Evolutionary conservation across 2,888 invertebrate genomes (phyloP), one percentile per base, ranked within the genome.

Genomic region (Ephialtes manifestator): DNA sequence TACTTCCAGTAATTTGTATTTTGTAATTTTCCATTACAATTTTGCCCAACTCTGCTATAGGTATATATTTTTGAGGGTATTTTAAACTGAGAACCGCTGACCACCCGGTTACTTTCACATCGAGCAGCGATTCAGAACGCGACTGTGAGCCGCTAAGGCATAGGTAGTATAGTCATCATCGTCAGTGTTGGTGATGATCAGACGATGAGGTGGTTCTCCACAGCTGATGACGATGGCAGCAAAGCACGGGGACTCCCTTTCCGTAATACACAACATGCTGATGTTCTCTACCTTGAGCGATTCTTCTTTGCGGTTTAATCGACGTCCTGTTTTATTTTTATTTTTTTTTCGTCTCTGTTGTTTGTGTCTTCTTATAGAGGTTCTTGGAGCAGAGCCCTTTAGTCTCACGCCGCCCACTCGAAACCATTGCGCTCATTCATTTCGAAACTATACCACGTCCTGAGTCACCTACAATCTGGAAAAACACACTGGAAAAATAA

Each of bases 41-140:
- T n/a, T n/a, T n/a, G n/a, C n/a, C n/a, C n/a, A n/a, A n/a, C n/a
- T n/a, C n/a, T n/a, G n/a, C n/a, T n/a, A n/a, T 65, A 20, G 11
- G 20, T 51, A 53, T 65, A 18, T 28, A 35, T 65, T 65, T 39
- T 63, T 18, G 18, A 65, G 39, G 65, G 65, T 35, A 39, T 35
- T 7, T 18, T 58, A 58, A 71, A 58, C 58, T 91, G 92, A 92
- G 91, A 89, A 90, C 89, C 91, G 87, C 92, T 92, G 92, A 81
- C 8, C 72, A 63, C 55, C 35, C 82, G 81, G 87, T 89, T 88
- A 91, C 90, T 91, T 91, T 92, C 90, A 90, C 90, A 77, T 86
- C 86, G 85, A 84, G 72, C 85, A 83, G 80, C 87, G 88, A 89
- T 89, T 89, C 85, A 86, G 86, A 86, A 85, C 77, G 85, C 84